phyloP scores from a whole-genome alignment of 2,888 invertebrate species.

The Amiota minor region DNA sequence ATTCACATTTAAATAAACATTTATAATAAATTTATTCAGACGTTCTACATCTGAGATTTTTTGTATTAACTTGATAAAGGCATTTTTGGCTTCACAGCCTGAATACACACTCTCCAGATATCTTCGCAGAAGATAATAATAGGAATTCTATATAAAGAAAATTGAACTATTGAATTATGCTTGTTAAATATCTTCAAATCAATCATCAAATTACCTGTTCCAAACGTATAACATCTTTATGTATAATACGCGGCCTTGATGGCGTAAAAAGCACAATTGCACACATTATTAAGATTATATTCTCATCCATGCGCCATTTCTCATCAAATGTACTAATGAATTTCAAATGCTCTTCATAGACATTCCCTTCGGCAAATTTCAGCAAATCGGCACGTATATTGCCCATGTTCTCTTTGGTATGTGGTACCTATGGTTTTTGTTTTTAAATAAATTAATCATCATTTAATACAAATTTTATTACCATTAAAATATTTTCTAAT shows the following conservation, averaged over 20 bases:
- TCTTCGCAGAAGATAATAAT: conserved; percentile 89
- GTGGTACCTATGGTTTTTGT: conserved; percentile 83
- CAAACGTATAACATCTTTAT: conserved; percentile 86
- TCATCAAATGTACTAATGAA: conserved; percentile 90
- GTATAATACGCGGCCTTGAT: conserved; percentile 84
- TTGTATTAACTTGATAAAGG: conserved; percentile 89
- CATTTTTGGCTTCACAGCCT: conserved; percentile 90
- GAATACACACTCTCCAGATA: conserved; percentile 88
- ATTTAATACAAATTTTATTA: background rate
- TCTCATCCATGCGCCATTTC: conserved; percentile 89
- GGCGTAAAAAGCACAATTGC: conserved; percentile 94
- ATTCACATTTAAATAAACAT: conserved; percentile 93
- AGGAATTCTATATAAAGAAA: conserved; percentile 81
- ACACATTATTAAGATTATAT: conserved; percentile 91
- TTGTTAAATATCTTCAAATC: background rate
- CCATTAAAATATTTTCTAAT: background rate
- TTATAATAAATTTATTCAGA: conserved; percentile 92
- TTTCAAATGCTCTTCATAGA: conserved; percentile 89
- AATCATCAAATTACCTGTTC: conserved; percentile 80
- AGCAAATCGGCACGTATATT: conserved; percentile 91
- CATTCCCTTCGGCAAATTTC: conserved; percentile 90
- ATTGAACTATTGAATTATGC: background rate
- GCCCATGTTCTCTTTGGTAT: conserved; percentile 82
- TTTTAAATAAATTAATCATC: conserved; percentile 23
- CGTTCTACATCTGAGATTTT: conserved; percentile 92